Evolutionary conservation across 2,113 vertebrate species (phyloP).

Genomic region (Alosa alosa): DNA sequence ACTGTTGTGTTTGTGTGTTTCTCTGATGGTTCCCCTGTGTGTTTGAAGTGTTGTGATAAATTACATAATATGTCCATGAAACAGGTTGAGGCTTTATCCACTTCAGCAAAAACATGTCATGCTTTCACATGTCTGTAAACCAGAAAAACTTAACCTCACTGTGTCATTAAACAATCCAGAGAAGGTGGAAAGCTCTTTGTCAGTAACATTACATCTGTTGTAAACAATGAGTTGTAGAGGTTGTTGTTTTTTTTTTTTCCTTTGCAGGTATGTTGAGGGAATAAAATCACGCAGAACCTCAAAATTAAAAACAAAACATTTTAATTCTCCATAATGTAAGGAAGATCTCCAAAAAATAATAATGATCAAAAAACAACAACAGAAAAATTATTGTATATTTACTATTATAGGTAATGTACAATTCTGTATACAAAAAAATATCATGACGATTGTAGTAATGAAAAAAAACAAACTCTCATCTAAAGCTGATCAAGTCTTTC

Average conservation of each 20-base stretch:
- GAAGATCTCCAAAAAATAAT: constrained; percentile 27
- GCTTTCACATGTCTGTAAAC: background rate
- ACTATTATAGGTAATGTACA: constrained; percentile 40
- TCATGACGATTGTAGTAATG: constrained; percentile 31
- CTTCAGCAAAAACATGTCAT: background rate
- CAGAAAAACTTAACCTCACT: background rate
- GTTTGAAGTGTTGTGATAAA: background rate
- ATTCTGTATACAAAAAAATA: constrained; percentile 40
- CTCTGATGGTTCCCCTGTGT: background rate
- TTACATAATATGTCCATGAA: background rate
- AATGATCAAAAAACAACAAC: constrained; percentile 25
- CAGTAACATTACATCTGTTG: background rate
- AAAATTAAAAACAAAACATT: constrained; percentile 32
- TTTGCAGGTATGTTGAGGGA: background rate
- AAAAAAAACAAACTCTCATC: constrained; percentile 20
- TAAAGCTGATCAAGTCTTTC: constrained; percentile 39
- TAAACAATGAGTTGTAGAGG: too few relatives aligned
- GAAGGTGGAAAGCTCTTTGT: background rate
- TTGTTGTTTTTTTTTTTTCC: too few relatives aligned
- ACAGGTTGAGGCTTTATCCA: background rate
- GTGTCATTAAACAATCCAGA: background rate
- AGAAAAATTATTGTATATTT: constrained; percentile 34
- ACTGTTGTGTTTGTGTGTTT: background rate
- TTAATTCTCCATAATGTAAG: constrained; percentile 36
- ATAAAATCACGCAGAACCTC: background rate